These are phyloP conservation scores for Pandemis cinnamomeana DNA, from an alignment of 2,888 invertebrate genomes.

Conservation along the genomic window DNA sequence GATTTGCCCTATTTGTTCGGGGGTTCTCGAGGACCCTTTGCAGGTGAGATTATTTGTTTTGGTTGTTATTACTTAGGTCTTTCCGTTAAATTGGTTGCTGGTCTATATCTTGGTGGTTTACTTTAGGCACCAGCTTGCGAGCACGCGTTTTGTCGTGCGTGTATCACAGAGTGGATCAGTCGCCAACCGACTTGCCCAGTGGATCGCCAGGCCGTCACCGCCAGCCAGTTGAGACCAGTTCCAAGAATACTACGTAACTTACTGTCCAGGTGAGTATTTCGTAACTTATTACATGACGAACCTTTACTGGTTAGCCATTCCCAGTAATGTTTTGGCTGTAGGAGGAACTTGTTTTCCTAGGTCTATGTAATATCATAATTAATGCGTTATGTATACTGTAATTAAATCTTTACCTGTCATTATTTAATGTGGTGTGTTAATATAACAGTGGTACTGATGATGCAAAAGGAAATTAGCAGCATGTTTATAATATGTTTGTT, in stretches of 20 bases:
- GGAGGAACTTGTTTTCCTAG: neutral
- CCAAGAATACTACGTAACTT: slow-evolving; percentile 97
- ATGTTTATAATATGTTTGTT: too few species aligned
- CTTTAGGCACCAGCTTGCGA: slow-evolving; percentile 96
- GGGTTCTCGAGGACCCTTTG: slow-evolving; percentile 96
- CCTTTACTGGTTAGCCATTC: slow-evolving; percentile 25
- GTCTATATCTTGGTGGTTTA: slow-evolving; percentile 39
- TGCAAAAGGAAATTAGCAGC: too few species aligned
- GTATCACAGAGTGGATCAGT: slow-evolving; percentile 98
- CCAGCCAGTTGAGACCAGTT: slow-evolving; percentile 95
- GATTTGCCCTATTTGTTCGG: slow-evolving; percentile 97
- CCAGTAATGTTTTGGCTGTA: slow-evolving; percentile 15
- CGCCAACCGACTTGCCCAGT: slow-evolving; percentile 97
- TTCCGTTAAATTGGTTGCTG: slow-evolving; percentile 27
- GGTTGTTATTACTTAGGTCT: slow-evolving; percentile 27
- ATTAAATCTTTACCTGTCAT: neutral
- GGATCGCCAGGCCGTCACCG: slow-evolving; percentile 95
- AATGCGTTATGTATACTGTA: neutral
- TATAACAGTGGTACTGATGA: neutral
- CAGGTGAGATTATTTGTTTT: slow-evolving; percentile 86
- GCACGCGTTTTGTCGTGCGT: slow-evolving; percentile 97
- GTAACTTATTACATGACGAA: slow-evolving; percentile 45
- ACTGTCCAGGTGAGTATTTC: slow-evolving; percentile 88
- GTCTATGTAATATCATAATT: slow-evolving; percentile 18
- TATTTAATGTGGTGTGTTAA: neutral